Evolutionary conservation across 2,888 invertebrate genomes (phyloP).

Genomic region (Pediacus dermestoides): DNA sequence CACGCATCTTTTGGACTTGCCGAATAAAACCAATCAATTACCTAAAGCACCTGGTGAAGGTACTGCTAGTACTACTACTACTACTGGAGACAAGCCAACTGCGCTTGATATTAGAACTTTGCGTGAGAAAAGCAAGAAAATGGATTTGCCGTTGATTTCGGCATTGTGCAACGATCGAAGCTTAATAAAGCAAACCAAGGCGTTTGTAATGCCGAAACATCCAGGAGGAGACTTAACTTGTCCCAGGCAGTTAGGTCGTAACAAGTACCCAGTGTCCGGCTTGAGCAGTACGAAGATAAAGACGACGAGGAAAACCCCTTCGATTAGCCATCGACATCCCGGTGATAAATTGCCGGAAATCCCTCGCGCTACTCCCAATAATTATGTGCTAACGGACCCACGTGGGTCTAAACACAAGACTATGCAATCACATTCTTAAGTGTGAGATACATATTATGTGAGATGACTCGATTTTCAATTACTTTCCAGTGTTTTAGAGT

Average conservation of each 20-base stretch:
- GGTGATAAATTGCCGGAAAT: constrained; percentile 72
- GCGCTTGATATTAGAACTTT: constrained; percentile 75
- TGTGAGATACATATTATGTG: too few species aligned
- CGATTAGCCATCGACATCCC: constrained; percentile 66
- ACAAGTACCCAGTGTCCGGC: constrained; percentile 66
- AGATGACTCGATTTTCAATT: constrained; percentile 12
- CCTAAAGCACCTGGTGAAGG: constrained; percentile 14
- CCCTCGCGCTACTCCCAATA: constrained; percentile 66
- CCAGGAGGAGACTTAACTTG: constrained; percentile 42
- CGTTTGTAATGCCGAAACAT: constrained; percentile 75
- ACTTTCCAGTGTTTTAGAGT: constrained; percentile 44
- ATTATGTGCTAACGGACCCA: constrained; percentile 58
- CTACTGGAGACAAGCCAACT: constrained; percentile 29
- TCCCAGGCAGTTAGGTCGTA: constrained; percentile 52
- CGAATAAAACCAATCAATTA: constrained; percentile 12
- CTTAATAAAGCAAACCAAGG: constrained; percentile 83
- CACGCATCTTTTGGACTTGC: constrained; percentile 12
- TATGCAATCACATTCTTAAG: constrained; percentile 47
- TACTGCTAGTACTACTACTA: constrained; percentile 14
- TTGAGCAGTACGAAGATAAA: constrained; percentile 60
- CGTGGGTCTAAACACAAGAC: constrained; percentile 46
- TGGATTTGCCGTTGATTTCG: constrained; percentile 87
- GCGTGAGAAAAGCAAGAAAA: constrained; percentile 82
- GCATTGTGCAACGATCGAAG: constrained; percentile 91
- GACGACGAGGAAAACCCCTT: constrained; percentile 55